Conservation (phyloP, 2,797 vertebrate genomes). For the Cheirogaleus major region DNA sequence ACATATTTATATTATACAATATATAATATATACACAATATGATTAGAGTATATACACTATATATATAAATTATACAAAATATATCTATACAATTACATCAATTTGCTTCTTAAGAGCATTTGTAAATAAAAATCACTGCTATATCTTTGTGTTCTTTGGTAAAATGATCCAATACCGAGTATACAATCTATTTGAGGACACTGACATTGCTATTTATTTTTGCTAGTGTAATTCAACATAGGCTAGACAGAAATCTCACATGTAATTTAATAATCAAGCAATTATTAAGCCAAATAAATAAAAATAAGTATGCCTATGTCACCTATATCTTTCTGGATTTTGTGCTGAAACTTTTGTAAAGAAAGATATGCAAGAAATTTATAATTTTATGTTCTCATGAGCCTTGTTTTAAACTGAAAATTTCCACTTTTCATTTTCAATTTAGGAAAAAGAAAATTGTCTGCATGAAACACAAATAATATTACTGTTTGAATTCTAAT, state of each 20-base stretch:
- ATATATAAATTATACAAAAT: not conserved
- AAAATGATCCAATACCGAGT: conserved; percentile 18
- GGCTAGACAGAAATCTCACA: not conserved
- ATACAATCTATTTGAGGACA: not conserved
- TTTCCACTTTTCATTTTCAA: conserved; percentile 35
- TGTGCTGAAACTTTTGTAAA: not conserved
- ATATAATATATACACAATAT: not conserved
- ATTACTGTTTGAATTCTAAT: conserved; percentile 16
- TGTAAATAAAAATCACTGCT: not conserved
- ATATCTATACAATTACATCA: not conserved
- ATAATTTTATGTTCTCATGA: not conserved
- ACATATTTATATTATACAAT: not conserved
- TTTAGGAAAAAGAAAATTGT: not conserved
- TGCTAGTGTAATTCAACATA: not conserved
- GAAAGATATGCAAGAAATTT: not conserved
- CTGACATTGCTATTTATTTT: not conserved
- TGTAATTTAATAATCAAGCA: conserved; percentile 6
- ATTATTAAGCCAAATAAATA: not conserved
- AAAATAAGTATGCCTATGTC: not conserved
- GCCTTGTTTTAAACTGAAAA: not conserved
- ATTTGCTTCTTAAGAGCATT: not conserved
- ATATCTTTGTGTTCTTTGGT: not conserved
- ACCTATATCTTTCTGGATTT: not conserved
- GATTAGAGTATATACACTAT: not conserved
- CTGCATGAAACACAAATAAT: not conserved